Conservation (phyloP, 2,888 invertebrate species). For the Himalopsyche japonica region DNA sequence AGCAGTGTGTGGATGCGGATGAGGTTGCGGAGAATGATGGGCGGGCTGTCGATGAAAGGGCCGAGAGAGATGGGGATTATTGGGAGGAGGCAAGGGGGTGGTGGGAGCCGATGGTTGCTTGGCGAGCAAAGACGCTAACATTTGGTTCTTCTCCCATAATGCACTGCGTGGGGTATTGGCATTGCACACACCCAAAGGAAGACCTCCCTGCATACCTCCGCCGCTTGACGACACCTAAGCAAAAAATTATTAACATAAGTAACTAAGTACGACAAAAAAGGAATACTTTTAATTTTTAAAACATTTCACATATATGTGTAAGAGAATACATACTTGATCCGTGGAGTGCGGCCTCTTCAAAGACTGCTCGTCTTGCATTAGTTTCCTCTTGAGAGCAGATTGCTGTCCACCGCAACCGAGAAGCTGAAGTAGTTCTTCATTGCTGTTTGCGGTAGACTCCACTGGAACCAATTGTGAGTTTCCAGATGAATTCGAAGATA, state of each 20-base stretch:
- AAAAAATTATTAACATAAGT: no score
- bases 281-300: no score
- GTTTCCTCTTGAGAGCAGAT: constrained; percentile 53
- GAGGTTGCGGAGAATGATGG: neutral
- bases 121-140: constrained; percentile 81
- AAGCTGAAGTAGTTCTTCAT: constrained; percentile 35
- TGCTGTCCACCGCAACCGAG: constrained; percentile 31
- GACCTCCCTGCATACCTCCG: constrained; percentile 45
- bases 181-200: constrained; percentile 38
- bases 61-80: constrained; percentile 72
- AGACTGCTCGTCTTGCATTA: constrained; percentile 41
- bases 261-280: no score
- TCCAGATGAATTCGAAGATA: constrained; percentile 41
- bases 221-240: constrained; percentile 62
- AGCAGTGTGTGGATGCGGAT: neutral
- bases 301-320: no score
- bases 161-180: constrained; percentile 54
- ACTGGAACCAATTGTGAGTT: constrained; percentile 4
- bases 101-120: constrained; percentile 71
- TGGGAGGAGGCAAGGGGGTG: constrained; percentile 69
- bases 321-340: constrained; percentile 51
- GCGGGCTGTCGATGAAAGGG: constrained; percentile 48
- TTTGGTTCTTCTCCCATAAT: constrained; percentile 81
- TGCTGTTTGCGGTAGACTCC: neutral
- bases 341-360: constrained; percentile 42